These are phyloP conservation scores for Xenopus laevis DNA, from an alignment of 2,113 vertebrate genomes.

Conservation along the genomic window DNA sequence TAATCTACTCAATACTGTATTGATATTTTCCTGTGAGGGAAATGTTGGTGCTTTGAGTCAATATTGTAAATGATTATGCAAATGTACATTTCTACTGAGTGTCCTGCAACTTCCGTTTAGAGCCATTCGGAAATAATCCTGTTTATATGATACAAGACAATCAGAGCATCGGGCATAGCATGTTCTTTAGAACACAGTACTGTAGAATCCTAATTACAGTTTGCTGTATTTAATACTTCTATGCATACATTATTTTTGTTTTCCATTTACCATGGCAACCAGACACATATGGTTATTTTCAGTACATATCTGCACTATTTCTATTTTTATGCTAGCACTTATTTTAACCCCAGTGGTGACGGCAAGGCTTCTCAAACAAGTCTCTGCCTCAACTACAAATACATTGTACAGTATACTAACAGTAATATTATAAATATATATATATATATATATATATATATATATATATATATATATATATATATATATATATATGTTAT, in stretches of 20 bases:
- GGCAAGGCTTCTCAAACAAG: neutral
- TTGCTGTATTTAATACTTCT: constrained; percentile 20
- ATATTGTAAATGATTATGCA: constrained; percentile 38
- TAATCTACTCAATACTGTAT: constrained; percentile 4
- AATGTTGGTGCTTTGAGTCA: constrained; percentile 40
- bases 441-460: too few relatives aligned
- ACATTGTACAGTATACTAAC: too few relatives aligned
- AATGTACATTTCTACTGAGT: constrained; percentile 34
- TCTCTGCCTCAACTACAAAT: too few relatives aligned
- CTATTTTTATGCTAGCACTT: constrained; percentile 20
- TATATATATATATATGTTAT: too few relatives aligned
- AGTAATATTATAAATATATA: too few relatives aligned
- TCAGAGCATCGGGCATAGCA: constrained; percentile 12
- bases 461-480: too few relatives aligned
- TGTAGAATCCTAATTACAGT: constrained; percentile 17
- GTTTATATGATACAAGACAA: constrained; percentile 36
- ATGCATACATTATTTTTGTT: constrained; percentile 14
- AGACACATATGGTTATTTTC: constrained; percentile 31
- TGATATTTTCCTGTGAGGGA: constrained; percentile 19
- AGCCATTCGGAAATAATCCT: constrained; percentile 20
- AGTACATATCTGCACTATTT: constrained; percentile 30
- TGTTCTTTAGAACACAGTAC: constrained; percentile 1
- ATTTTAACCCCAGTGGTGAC: neutral
- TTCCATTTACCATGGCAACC: neutral
- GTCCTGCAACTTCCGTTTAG: constrained; percentile 15